Conservation (phyloP, 2,797 vertebrate species). For the Nasua narica region DNA sequence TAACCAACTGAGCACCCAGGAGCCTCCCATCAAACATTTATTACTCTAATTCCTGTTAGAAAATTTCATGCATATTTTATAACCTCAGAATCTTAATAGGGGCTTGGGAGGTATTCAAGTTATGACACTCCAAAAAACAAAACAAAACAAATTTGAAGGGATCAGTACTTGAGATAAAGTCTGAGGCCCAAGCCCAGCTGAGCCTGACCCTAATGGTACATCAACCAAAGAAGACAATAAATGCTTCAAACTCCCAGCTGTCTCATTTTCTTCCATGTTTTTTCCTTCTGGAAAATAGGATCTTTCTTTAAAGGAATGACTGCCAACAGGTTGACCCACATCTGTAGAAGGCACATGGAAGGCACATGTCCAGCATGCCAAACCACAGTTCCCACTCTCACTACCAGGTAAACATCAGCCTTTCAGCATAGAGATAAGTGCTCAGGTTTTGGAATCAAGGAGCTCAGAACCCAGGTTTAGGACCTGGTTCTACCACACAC, state of each 20-base stretch:
- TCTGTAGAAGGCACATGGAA: neutral
- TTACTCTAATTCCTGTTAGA: neutral
- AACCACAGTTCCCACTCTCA: neutral
- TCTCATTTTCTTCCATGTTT: neutral
- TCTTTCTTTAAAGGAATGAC: neutral
- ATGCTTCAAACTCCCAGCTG: neutral
- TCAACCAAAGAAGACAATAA: neutral
- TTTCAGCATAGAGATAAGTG: neutral
- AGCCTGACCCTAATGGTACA: neutral
- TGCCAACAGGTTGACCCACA: neutral
- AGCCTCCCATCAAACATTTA: neutral
- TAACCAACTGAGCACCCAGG: neutral
- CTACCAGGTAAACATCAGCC: neutral
- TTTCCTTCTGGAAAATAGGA: neutral
- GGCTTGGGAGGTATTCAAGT: neutral
- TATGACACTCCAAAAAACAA: neutral
- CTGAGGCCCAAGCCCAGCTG: neutral
- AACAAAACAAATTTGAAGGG: neutral
- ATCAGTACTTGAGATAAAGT: neutral
- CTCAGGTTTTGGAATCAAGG: neutral
- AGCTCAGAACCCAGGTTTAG: neutral
- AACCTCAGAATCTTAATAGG: neutral
- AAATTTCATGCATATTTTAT: conserved; percentile 9
- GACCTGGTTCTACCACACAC: neutral
- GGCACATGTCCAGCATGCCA: neutral